Evolutionary conservation across 1,140 invertebrate species (phyloP), one percentile per base, ranked within the genome.

Genomic region (Bombus pascuorum): DNA sequence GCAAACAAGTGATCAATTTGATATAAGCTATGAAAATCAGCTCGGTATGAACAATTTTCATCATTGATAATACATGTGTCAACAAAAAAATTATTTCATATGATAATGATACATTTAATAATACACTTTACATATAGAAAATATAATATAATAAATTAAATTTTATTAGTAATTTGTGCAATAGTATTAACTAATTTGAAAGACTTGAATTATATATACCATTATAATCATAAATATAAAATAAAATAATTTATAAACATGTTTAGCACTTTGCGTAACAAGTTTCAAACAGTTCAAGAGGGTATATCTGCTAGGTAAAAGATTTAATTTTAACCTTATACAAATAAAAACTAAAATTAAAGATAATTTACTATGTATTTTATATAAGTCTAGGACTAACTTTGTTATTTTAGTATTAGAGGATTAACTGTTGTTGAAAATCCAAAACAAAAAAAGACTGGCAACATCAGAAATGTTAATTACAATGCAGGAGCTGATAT

Each of bases 401-500:
- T 32, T 85, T 62, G 44, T 89, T 65, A 62, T 92, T 94, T 78
- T 62, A 95, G 94, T 89, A 93, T 95, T 73, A 91, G 94, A 75
- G 93, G 93, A 70, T 89, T 95, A 18, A 91, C 93, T 25, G 81
- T 93, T 28, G 65, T 84, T 13, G 94, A 95, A 85, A 87, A 77
- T 78, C 66, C 92, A 28, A 95, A 92, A 85, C 81, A 87, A 28
- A 95, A 94, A 91, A 93, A 92, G 66, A 12, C 77, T 22, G 42
- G 72, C 4, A 93, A 91, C 83, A 22, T 78, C 34, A 88, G 92
- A 82, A 93, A 94, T 88, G 94, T 96, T 53, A 96, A 96, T 93
- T 95, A 95, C 75, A 94, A 96, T 93, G 96, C 96, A 53, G 96
- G 96, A 3, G 95, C 96, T 15, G 95, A 96, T 87, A 88, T 97